Evolutionary conservation across 2,113 vertebrate species (phyloP), one percentile per base, ranked within the genome.

Genomic region (Ictidomys tridecemlineatus): DNA sequence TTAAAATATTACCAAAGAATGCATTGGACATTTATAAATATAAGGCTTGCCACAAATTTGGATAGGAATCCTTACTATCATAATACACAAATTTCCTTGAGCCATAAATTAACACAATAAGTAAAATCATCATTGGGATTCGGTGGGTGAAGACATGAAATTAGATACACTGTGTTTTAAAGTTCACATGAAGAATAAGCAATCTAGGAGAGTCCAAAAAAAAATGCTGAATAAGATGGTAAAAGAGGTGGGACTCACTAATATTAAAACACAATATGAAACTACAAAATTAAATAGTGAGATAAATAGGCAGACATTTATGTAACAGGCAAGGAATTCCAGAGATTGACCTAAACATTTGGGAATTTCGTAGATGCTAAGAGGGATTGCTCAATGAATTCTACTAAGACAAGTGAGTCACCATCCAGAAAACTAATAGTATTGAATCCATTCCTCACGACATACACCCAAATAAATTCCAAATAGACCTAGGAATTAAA

Each of bases 171-270:
- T 84, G 34, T 58, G 65, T 91, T 78, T 32, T 74, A 78, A 93
- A 91, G 30, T 69, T 93, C 24, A 53, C 76, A 61, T 56, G 86
- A 84, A 88, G 94, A 97, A 69, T 79, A 77, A 91, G 42, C 34
- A 93, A 42, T 13, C 42, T 30, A 56, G 3, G 14, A 58, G 5
- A 95, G 26, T 8, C 39, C 92, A 28, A 61, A 58, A 20, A 20
- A 63, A 67, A 58, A 7, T 94, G 83, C 56, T 39, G 24, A 93
- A 56, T 30, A 48, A 95, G 48, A 85, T 82, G 20, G 8, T 14
- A 88, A 51, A 37, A 51, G n/a, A 85, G 26, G 30, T 77, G 22
- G 26, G 10, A 70, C 16, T 82, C 65, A 30, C 4, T 13, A 42
- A 22, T 48, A 84, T 73, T 61, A 83, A 90, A 93, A 91, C 18